Conservation (phyloP, 2,888 invertebrate genomes). For the Idaea biselata region DNA sequence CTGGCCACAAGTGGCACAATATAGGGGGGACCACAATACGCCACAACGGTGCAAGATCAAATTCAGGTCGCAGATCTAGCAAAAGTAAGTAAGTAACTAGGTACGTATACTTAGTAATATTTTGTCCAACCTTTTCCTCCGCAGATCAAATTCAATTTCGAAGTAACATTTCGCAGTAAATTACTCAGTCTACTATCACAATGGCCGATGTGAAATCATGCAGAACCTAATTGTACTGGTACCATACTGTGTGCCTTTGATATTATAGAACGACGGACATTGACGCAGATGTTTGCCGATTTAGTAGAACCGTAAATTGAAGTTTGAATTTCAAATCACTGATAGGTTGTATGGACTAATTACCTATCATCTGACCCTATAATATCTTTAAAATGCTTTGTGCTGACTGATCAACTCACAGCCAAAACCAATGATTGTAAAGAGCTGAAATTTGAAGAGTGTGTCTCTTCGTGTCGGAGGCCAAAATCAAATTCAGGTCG, state of each 20-base stretch:
- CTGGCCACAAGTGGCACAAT: too few relatives aligned
- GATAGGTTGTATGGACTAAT: background rate
- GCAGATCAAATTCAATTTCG: background rate
- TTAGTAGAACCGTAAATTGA: background rate
- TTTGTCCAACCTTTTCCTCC: background rate
- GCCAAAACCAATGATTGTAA: too few relatives aligned
- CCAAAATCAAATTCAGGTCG: too few relatives aligned
- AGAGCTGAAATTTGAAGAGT: too few relatives aligned
- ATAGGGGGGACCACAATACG: too few relatives aligned
- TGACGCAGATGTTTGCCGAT: background rate
- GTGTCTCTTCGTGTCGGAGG: too few relatives aligned
- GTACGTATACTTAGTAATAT: background rate
- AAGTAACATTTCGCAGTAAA: background rate
- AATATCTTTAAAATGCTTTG: too few relatives aligned
- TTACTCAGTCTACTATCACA: background rate
- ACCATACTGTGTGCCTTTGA: conserved; percentile 16
- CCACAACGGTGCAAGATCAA: too few relatives aligned
- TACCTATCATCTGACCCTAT: background rate
- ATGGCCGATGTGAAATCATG: conserved; percentile 26
- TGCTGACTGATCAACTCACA: too few relatives aligned
- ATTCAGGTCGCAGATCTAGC: too few relatives aligned
- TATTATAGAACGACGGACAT: background rate
- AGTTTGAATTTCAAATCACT: background rate
- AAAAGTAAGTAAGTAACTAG: too few relatives aligned
- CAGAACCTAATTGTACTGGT: conserved; percentile 28